Conservation (phyloP, 2,888 invertebrate genomes). For the Microchrysa polita region DNA sequence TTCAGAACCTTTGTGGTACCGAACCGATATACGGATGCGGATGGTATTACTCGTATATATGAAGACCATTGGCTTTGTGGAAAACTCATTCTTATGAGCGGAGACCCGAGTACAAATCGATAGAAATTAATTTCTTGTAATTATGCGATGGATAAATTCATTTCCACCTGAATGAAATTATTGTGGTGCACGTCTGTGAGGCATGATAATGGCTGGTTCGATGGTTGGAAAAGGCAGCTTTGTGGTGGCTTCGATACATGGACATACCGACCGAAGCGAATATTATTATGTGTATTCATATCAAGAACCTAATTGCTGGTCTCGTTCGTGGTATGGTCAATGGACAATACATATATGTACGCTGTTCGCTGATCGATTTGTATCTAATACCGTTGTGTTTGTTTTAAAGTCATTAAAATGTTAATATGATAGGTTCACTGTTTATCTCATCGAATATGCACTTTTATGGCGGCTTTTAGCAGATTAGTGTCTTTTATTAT, state of each 20-base stretch:
- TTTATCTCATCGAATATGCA: slow-evolving; percentile 15
- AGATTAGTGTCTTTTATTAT: slow-evolving; percentile 10
- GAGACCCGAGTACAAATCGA: slow-evolving; percentile 19
- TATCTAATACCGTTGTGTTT: neutral
- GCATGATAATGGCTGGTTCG: slow-evolving; percentile 26
- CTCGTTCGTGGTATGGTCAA: slow-evolving; percentile 15
- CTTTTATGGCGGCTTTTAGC: neutral
- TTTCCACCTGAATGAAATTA: slow-evolving; percentile 40
- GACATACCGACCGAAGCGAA: too few species aligned
- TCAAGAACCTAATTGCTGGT: slow-evolving; percentile 31
- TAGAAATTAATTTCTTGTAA: slow-evolving; percentile 39
- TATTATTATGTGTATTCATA: too few species aligned
- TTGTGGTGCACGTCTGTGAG: slow-evolving; percentile 32
- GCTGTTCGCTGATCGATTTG: slow-evolving; percentile 21
- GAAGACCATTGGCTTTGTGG: neutral
- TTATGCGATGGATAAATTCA: slow-evolving; percentile 36
- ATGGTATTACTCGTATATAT: too few species aligned
- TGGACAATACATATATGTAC: too few species aligned
- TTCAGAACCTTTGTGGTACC: slow-evolving; percentile 6
- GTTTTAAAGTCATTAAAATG: slow-evolving; percentile 25
- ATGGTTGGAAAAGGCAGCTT: neutral
- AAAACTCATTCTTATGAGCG: slow-evolving; percentile 17
- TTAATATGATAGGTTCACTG: slow-evolving; percentile 4
- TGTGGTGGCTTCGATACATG: slow-evolving; percentile 33
- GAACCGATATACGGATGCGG: slow-evolving; percentile 16